Conservation (phyloP, 2,888 invertebrate genomes). For the Apotomis betuletana region DNA sequence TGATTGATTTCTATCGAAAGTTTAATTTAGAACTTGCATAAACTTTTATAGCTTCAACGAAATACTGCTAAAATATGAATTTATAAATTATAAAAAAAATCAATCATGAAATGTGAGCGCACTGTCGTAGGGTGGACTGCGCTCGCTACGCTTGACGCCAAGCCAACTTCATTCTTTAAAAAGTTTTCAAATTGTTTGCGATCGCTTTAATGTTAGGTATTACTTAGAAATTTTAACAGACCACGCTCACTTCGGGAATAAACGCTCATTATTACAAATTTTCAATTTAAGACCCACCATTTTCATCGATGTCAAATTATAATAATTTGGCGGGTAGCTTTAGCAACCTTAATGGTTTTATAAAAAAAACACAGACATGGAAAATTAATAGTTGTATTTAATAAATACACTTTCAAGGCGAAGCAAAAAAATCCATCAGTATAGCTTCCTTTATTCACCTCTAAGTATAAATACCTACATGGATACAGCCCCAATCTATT, state of each 20-base stretch:
- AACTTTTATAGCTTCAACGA: not conserved
- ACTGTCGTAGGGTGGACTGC: conserved; percentile 25
- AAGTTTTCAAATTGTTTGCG: conserved; percentile 45
- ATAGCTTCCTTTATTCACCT: too few species aligned
- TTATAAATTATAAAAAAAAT: not conserved
- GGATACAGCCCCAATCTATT: conserved; percentile 9
- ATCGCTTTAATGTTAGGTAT: conserved; percentile 40
- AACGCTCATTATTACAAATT: conserved; percentile 6
- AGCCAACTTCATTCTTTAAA: conserved; percentile 55
- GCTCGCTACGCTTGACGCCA: conserved; percentile 56
- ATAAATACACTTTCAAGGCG: too few species aligned
- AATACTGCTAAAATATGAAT: not conserved
- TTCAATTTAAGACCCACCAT: not conserved
- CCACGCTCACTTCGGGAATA: conserved; percentile 2
- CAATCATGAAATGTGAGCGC: not conserved
- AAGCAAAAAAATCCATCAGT: too few species aligned
- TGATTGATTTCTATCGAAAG: too few species aligned
- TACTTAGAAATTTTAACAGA: conserved; percentile 33
- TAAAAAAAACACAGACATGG: too few species aligned
- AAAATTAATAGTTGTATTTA: too few species aligned
- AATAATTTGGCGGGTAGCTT: too few species aligned
- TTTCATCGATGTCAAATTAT: not conserved
- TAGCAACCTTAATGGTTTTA: too few species aligned
- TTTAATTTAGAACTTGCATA: too few species aligned
- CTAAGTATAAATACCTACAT: not conserved